Conservation (phyloP, 2,113 vertebrate genomes). For the Thryonomys swinderianus region DNA sequence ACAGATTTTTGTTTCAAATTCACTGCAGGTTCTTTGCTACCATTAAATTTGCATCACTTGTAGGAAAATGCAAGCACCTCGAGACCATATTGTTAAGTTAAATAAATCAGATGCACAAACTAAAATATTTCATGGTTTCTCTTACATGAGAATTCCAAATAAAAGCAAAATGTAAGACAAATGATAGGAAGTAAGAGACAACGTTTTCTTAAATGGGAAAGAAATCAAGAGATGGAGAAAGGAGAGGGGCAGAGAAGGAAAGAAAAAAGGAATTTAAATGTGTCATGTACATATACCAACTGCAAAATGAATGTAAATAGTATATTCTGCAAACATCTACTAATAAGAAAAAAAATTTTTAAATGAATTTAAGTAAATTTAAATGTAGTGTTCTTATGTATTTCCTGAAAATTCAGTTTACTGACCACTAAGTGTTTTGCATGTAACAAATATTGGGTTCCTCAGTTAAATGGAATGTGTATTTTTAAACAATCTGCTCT, state of each 20-base stretch:
- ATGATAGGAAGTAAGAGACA: neutral
- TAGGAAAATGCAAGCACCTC: neutral
- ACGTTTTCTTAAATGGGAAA: neutral
- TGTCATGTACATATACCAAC: neutral
- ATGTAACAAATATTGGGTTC: neutral
- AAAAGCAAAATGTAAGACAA: neutral
- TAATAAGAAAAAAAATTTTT: neutral
- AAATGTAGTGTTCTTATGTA: conserved; percentile 21
- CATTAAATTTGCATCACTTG: neutral
- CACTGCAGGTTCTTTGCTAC: neutral
- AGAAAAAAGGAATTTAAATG: neutral
- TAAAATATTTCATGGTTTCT: neutral
- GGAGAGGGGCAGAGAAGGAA: neutral
- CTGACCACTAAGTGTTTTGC: neutral
- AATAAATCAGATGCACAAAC: neutral
- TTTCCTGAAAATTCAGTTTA: neutral
- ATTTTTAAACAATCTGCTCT: neutral
- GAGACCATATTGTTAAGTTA: neutral
- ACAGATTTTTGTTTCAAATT: neutral
- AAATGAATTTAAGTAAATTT: neutral
- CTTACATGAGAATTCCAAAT: neutral
- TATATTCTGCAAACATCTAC: neutral
- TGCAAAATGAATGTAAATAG: neutral
- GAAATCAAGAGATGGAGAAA: neutral
- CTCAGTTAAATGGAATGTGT: neutral